Percentiles rank a stretch among this genome's conserved stretches.
These are phyloP conservation scores for Gisinianus flammeolus DNA, from an alignment of 2,888 invertebrate genomes.

Conservation along the genomic window DNA sequence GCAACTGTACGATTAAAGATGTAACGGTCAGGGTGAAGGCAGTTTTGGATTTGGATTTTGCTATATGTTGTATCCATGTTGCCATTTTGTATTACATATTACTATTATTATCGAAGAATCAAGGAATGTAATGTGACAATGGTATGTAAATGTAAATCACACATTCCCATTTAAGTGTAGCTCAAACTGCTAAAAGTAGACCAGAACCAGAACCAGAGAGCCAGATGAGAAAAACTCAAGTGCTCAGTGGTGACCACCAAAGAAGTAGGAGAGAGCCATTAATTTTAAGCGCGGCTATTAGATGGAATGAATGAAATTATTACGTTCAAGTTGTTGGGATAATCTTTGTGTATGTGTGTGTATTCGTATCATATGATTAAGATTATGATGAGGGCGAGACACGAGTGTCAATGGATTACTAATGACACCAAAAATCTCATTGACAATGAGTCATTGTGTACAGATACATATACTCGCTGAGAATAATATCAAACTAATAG, in stretches of 20 bases:
- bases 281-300: constrained; percentile 9
- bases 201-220: not conserved
- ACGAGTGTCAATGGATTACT: constrained; percentile 25
- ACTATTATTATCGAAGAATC: too few species aligned
- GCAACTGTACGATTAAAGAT: too few species aligned
- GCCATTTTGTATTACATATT: too few species aligned
- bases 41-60: not conserved
- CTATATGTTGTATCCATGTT: too few species aligned
- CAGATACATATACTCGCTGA: not conserved
- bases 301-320: not conserved
- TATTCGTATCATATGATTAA: not conserved
- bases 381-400: constrained; percentile 10
- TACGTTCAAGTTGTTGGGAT: not conserved
- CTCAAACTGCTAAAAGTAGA: too few species aligned
- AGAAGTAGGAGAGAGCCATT: constrained; percentile 12
- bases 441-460: not conserved
- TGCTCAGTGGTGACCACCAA: constrained; percentile 10
- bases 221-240: not conserved
- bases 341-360: not conserved
- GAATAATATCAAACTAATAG: not conserved
- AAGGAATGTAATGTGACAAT: too few species aligned
- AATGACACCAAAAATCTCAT: not conserved
- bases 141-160: too few species aligned
- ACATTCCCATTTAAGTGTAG: too few species aligned
- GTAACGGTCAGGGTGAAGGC: not conserved